Base-by-base conservation (phyloP, 2,888 invertebrate genomes). In the Drosophila leonis region DNA sequence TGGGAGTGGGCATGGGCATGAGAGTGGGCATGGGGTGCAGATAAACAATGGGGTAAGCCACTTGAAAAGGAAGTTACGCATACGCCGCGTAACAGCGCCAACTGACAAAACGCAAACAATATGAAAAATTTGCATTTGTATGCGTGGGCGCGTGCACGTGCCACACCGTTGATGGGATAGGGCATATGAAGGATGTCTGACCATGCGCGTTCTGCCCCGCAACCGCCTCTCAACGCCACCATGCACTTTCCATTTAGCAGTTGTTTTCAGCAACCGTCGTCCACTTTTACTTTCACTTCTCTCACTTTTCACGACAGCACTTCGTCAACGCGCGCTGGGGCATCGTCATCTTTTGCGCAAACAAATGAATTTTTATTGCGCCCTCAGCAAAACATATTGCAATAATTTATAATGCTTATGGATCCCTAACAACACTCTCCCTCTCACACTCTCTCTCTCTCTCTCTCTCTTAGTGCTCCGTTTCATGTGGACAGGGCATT, bases 401-500 rank as follows among this genome's bases (percentile, higher is more conserved):
- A 84, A 83, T 86, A 84, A 88, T 88, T 90, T 86, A 89, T 88
- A 86, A 83, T 71, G 73, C 83, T 77, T 75, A 81, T 65, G 76
- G 54, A 49, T 59, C 37, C 37, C 39, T 39, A 39, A 39, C 44
- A 33, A 33, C 10, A 24, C 48, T 39, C 13, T 31, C 27, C 35
- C 41, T 37, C 39, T 18, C 13, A 29, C 27, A 35, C 41, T 37
- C 39, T 18, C 55, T 27, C 29, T 44, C 33, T 44, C 41, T 33
- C 37, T 12, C n/a, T 18, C 5, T 51, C 13, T 35, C 5, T 27
- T 24, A 98, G 98, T 98, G 98, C 92, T 98, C 98, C n/a, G 97
- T 96, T 12, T 96, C 97, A 12, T 98, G 98, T 91, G 98, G 98
- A 12, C 97, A 95, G 91, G 98, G 98, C 0, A 94, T 96, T 37